Base-by-base conservation (phyloP, 2,797 vertebrate species). In the Choloepus didactylus region DNA sequence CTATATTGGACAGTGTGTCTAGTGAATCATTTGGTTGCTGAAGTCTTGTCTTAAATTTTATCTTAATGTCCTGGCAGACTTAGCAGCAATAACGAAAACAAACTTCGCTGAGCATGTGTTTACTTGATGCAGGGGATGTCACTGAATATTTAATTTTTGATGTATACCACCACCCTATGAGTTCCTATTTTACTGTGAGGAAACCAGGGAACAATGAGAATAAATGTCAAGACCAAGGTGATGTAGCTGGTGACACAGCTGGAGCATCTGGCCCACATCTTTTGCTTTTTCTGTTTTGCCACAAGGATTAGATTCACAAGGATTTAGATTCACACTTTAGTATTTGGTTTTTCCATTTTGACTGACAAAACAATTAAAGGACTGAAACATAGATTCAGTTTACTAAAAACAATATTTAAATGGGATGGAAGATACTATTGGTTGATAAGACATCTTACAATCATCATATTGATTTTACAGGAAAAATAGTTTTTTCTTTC, bases 21-120 rank as follows among this genome's bases (percentile, higher is more conserved):
- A 64, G 31, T n/a, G 72, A 92, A 14, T 80, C 56, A 49, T 77
- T 76, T 85, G 5, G 8, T 81, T 70, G 66, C 54, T 67, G 41
- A 84, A 76, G 41, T 10, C n/a, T 82, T 49, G 4, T 67, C 29
- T 69, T 92, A 90, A 70, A 69, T 87, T 93, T 89, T 89, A 76
- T 92, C 70, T 72, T 67, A 80, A 27, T 25, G 0, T 72, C 18
- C 46, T 76, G 12, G 27, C 16, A 44, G 67, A 46, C 44, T 83
- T 79, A 89, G 41, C 35, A 64, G 66, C 23, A 70, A n/a, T 3
- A 82, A 29, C 10, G 12, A 79, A 54, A 86, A 60, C 75, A 89
- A 81, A 77, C 46, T 75, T 46, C 59, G 15, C 4, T 67, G 49
- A 44, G 23, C 46, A 19, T 91, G 9, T 91, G 9, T 70, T 84